Evolutionary conservation across 2,113 vertebrate genomes (phyloP).

Genomic region (Dromaius novaehollandiae): DNA sequence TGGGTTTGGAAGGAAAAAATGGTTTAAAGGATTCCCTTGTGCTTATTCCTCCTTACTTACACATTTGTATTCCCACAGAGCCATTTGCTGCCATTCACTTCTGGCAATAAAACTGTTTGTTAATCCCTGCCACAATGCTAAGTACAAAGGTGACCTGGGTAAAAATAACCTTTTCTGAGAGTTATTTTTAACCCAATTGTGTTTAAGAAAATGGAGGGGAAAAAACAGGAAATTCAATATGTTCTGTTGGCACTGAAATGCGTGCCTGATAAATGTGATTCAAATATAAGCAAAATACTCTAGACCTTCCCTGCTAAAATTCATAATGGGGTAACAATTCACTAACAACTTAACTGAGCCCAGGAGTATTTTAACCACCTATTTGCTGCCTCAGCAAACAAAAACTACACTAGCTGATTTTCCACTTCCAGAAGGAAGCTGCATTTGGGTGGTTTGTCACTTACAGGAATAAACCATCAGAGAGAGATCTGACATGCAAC

Average conservation of each 20-base stretch:
- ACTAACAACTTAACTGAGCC: not conserved
- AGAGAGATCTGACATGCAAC: not conserved
- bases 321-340: not conserved
- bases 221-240: conserved; percentile 5
- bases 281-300: not conserved
- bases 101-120: not conserved
- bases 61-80: not conserved
- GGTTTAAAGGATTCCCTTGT: not conserved
- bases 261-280: not conserved
- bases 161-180: conserved; percentile 24
- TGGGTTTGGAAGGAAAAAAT: not conserved
- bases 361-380: not conserved
- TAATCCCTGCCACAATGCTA: not conserved
- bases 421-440: not conserved
- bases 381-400: not conserved
- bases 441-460: not conserved
- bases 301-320: not conserved
- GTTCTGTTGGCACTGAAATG: not conserved
- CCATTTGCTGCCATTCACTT: not conserved
- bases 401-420: not conserved
- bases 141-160: not conserved
- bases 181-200: conserved; percentile 39
- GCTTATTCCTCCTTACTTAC: not conserved
- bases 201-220: not conserved
- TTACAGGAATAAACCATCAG: not conserved